A percentile compares a stretch with the other conserved stretches of the same genome.
Conservation (phyloP, 2,888 invertebrate species). For the Acrobasis suavella region DNA sequence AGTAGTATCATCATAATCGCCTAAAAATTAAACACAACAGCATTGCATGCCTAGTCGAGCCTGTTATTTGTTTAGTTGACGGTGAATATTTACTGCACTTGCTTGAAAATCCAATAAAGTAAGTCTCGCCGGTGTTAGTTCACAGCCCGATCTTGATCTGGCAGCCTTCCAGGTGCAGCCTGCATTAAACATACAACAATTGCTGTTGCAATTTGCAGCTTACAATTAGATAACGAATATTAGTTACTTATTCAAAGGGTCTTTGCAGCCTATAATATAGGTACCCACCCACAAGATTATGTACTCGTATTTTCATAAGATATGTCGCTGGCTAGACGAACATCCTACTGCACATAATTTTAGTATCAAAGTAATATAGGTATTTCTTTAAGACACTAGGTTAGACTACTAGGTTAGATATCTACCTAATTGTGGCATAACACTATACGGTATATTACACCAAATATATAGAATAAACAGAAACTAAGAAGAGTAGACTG, state of each 20-base stretch:
- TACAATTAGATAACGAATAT: constrained; percentile 4
- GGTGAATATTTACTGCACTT: not conserved
- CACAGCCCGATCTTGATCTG: constrained; percentile 9
- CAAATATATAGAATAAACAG: no score
- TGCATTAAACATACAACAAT: constrained; percentile 16
- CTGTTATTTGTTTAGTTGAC: not conserved
- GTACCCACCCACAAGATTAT: not conserved
- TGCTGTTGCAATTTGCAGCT: constrained; percentile 11
- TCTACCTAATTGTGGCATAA: no score
- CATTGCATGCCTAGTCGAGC: not conserved
- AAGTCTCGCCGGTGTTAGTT: constrained; percentile 14
- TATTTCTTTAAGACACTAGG: no score
- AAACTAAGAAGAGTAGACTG: no score
- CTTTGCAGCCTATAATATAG: not conserved
- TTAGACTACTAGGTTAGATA: no score
- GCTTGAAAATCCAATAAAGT: constrained; percentile 13
- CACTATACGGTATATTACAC: no score
- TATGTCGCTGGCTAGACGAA: no score
- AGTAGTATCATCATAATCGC: no score
- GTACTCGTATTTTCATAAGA: no score
- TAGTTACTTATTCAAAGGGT: not conserved
- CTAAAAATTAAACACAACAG: no score
- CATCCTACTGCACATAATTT: no score
- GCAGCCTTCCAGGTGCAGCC: constrained; percentile 14
- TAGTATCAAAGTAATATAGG: no score